Evolutionary conservation across 2,888 invertebrate genomes (phyloP).

Genomic region (Ditula angustiorana): DNA sequence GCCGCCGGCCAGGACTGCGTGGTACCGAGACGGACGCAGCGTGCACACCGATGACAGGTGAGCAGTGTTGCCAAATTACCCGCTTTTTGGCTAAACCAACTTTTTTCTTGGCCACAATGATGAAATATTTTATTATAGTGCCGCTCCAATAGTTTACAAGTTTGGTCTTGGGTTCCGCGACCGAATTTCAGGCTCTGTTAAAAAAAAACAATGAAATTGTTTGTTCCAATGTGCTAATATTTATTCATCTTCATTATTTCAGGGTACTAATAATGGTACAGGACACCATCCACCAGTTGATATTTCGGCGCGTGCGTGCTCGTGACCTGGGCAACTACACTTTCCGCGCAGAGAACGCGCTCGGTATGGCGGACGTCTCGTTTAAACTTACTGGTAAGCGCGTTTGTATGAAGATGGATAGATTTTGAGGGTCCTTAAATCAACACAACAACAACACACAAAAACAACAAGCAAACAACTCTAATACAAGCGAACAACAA

Average conservation of each 20-base stretch:
- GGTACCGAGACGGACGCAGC: conserved; percentile 88
- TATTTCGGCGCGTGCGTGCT: conserved; percentile 88
- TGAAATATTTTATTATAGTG: no score
- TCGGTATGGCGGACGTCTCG: conserved; percentile 89
- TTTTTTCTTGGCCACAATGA: no score
- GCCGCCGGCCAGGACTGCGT: conserved; percentile 89
- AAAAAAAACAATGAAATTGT: no score
- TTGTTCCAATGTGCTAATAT: no score
- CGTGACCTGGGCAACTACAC: conserved; percentile 92
- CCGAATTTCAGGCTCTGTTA: no score
- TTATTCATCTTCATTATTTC: conserved; percentile 11
- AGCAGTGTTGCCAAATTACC: not conserved
- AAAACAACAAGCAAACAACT: no score
- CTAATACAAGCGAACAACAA: no score
- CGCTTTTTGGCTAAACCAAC: no score
- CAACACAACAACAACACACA: no score
- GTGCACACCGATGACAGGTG: conserved; percentile 78
- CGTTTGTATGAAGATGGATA: not conserved
- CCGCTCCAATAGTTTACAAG: no score
- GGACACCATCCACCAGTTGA: conserved; percentile 86
- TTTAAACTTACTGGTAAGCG: conserved; percentile 90
- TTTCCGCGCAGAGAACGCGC: conserved; percentile 90
- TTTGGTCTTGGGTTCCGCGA: no score
- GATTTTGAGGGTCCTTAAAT: no score
- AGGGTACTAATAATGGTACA: conserved; percentile 82